These are phyloP conservation scores for Oreochromis aureus DNA, from an alignment of 2,113 vertebrate genomes.

Conservation along the genomic window DNA sequence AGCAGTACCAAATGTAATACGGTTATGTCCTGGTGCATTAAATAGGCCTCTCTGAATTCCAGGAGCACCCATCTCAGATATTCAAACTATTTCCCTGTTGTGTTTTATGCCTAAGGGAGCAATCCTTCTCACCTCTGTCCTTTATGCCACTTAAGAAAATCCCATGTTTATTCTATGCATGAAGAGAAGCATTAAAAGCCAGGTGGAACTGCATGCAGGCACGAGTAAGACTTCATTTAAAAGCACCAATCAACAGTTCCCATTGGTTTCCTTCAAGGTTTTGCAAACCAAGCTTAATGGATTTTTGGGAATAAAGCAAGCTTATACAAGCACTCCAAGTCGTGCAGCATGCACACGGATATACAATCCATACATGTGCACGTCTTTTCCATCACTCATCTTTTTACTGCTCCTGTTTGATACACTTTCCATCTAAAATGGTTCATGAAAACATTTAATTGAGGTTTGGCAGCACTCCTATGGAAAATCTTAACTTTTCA, in stretches of 20 bases:
- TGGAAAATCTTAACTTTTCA: constrained; percentile 64
- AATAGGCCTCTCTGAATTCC: constrained; percentile 28
- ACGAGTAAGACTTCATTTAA: not conserved
- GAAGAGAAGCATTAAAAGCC: not conserved
- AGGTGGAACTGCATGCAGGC: not conserved
- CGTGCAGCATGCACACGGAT: not conserved
- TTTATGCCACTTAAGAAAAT: not conserved
- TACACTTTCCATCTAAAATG: constrained; percentile 42
- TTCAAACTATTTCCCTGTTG: constrained; percentile 37
- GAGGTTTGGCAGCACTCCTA: constrained; percentile 49
- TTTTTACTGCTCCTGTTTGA: constrained; percentile 24
- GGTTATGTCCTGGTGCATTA: not conserved
- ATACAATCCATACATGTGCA: not conserved
- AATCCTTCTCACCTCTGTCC: constrained; percentile 8
- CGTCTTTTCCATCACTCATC: not conserved
- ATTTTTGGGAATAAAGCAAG: not conserved
- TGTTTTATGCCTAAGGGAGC: constrained; percentile 1
- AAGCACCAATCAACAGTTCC: not conserved
- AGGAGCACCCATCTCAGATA: constrained; percentile 40
- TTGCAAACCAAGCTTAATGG: not conserved
- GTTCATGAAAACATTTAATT: constrained; percentile 46
- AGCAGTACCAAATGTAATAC: not conserved
- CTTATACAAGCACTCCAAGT: constrained; percentile 1
- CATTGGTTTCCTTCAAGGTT: not conserved
- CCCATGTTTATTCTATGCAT: constrained; percentile 6